Evolutionary conservation across 35 echinoderm and acorn worm genomes (phyloP), one percentile per base, ranked within the genome.

Genomic region (Amphiura filiformis): DNA sequence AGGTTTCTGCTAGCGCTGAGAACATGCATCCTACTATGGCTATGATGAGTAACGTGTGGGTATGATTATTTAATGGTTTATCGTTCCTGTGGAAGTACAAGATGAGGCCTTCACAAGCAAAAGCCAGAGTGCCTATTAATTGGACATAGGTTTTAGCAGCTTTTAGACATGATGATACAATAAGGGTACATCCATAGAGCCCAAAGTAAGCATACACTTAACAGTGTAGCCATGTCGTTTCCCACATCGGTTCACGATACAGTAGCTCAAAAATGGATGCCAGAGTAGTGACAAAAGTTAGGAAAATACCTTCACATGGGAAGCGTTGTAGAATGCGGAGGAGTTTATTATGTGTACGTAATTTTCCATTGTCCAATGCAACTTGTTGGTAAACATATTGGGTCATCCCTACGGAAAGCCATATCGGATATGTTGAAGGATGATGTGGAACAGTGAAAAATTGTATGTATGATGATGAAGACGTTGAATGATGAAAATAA

Each of bases 161-260:
- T 26, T 89, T 92, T 36, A 98, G 31, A 23, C 86, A 83, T 28
- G 92, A 91, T 13, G 61, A 80, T 38, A 90, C 31, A 1, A 87
- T 80, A 17, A 84, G 85, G 13, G 90, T 77, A 15, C 81, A 56
- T 14, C 96, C 96, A 37, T 94, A 94, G 32, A 98, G 37, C 13
- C 40, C 89, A 82, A 98, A 98, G 84, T 91, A 98, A 0, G 92
- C 94, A 86, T 98, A 98, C 96, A 98, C 94, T 39, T 92, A 94
- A 38, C 82, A 86, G 39, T 97, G 95, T 41, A 94, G 95, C 95
- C 95, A 97, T 82, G 92, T 86, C 80, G 94, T 57, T 0, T 76
- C 84, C 87, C 87, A 94, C 34, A 94, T 94, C 17, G 76, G 89
- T 26, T 28, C 80, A 0, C 91, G 91, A 76, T 93, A 98, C 36